A percentile compares a stretch with the other conserved stretches of the same genome.
phyloP scores from a whole-genome alignment of 1,140 invertebrate genomes.

The Campodea augens region DNA sequence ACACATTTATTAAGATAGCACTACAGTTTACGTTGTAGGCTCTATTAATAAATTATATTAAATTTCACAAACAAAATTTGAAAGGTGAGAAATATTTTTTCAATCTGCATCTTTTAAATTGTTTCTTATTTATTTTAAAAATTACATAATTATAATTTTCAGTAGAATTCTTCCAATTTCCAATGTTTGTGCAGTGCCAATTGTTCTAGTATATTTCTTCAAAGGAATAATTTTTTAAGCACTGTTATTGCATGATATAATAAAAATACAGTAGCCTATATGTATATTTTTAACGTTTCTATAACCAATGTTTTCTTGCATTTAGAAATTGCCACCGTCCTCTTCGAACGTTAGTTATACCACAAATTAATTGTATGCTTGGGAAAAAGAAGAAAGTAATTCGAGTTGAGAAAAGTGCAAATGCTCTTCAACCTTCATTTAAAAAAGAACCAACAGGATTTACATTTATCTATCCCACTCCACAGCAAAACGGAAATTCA shows the following conservation, averaged over 20 bases:
- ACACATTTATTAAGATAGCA: too few relatives aligned
- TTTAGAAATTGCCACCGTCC: background rate
- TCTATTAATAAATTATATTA: too few relatives aligned
- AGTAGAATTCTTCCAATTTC: background rate
- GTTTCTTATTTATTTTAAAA: constrained; percentile 1
- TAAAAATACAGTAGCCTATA: background rate
- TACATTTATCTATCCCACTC: constrained; percentile 23
- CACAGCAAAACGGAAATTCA: background rate
- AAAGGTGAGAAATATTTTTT: too few relatives aligned
- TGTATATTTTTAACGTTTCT: background rate
- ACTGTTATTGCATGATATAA: background rate
- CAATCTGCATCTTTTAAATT: background rate
- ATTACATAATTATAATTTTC: background rate
- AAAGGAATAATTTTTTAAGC: background rate
- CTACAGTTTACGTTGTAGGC: too few relatives aligned
- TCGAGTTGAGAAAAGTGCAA: constrained; percentile 35
- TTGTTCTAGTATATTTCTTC: background rate
- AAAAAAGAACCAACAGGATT: constrained; percentile 26
- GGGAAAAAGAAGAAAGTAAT: constrained; percentile 46
- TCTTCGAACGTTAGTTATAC: background rate
- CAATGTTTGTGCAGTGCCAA: background rate
- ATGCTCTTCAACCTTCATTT: constrained; percentile 35
- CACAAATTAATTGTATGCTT: constrained; percentile 42
- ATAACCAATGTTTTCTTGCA: background rate
- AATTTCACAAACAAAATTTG: too few relatives aligned